A percentile compares a stretch with the other conserved stretches of the same genome.
phyloP scores from a whole-genome alignment of 1,140 invertebrate genomes.

The Drosophila bipectinata region DNA sequence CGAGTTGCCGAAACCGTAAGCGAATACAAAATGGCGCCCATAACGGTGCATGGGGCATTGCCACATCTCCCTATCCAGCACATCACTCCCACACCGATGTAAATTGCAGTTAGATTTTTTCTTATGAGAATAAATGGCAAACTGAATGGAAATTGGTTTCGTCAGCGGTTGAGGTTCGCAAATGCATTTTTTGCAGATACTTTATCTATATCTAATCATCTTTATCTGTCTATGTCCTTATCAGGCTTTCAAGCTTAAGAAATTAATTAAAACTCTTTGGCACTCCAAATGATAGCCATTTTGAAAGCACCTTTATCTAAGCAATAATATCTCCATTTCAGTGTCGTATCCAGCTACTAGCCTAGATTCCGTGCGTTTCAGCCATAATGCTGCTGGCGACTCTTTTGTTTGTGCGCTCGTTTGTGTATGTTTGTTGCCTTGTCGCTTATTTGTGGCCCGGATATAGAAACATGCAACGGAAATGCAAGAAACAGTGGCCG shows the following conservation, averaged over 20 bases:
- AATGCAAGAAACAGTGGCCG: conserved; percentile 55
- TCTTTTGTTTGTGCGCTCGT: conserved; percentile 45
- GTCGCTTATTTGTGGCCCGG: conserved; percentile 64
- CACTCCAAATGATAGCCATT: not conserved
- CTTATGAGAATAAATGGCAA: conserved; percentile 47
- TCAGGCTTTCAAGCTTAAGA: conserved; percentile 1
- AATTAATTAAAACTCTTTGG: not conserved
- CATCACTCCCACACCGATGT: conserved; percentile 36
- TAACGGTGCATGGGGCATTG: conserved; percentile 65
- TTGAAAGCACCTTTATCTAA: conserved; percentile 28
- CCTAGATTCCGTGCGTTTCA: conserved; percentile 44
- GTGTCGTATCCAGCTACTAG: conserved; percentile 13
- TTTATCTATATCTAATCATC: not conserved
- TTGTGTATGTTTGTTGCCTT: conserved; percentile 20
- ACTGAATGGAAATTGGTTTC: conserved; percentile 43
- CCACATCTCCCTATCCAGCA: not conserved
- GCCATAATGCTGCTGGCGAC: conserved; percentile 42
- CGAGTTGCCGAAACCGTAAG: conserved; percentile 53
- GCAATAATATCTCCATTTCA: conserved; percentile 26
- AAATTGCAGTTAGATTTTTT: conserved; percentile 45
- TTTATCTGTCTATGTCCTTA: not conserved
- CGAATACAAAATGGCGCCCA: conserved; percentile 74
- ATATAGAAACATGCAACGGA: conserved; percentile 77
- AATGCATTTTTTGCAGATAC: conserved; percentile 3
- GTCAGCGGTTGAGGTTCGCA: conserved; percentile 23